phyloP scores from a whole-genome alignment of 2,888 invertebrate genomes.

The Caenorhabditis sp. region DNA sequence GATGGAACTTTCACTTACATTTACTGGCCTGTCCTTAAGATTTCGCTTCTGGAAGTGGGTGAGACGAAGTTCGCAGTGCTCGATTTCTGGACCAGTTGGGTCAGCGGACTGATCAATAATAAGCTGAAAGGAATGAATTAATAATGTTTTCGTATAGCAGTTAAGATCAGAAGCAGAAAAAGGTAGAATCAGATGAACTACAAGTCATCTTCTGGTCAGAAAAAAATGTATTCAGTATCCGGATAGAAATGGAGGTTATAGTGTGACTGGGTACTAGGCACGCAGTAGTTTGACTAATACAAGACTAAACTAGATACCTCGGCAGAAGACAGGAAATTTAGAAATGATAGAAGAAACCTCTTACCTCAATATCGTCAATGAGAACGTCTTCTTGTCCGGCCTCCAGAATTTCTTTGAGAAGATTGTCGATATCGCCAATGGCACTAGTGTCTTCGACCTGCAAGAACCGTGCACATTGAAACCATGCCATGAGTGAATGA shows the following conservation, averaged over 20 bases:
- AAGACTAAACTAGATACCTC: background rate
- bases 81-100: conserved; percentile 51
- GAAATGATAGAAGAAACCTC: too few relatives aligned
- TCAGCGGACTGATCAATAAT: conserved; percentile 61
- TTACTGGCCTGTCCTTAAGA: conserved; percentile 51
- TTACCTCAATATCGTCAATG: conserved; percentile 54
- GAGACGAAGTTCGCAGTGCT: conserved; percentile 54
- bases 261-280: background rate
- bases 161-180: background rate
- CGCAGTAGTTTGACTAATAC: background rate
- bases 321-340: background rate
- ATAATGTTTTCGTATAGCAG: background rate
- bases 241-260: background rate
- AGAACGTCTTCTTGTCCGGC: conserved; percentile 55
- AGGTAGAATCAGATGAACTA: background rate
- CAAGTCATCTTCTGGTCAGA: background rate
- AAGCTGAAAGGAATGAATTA: conserved; percentile 38
- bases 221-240: background rate
- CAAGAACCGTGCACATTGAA: too few relatives aligned
- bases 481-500: too few relatives aligned
- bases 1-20: conserved; percentile 32
- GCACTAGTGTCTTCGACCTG: conserved; percentile 60
- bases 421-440: conserved; percentile 56
- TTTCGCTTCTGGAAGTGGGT: conserved; percentile 58
- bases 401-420: conserved; percentile 61